Percentiles rank a stretch among this genome's conserved stretches.
phyloP scores from a whole-genome alignment of 2,888 invertebrate genomes.

The Lycia hirtaria region DNA sequence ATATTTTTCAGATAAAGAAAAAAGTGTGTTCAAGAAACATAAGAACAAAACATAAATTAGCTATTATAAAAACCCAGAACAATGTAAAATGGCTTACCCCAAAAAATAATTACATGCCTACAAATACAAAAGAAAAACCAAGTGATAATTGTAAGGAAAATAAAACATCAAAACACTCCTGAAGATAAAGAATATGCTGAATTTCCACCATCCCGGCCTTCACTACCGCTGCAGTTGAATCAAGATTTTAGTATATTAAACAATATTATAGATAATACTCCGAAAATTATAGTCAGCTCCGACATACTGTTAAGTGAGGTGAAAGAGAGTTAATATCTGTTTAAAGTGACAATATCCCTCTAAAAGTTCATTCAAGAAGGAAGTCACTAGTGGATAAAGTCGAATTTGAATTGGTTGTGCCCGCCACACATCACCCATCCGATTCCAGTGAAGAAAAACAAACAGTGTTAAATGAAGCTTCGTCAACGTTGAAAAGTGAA shows the following conservation, averaged over 20 bases:
- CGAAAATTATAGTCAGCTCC: conserved; percentile 29
- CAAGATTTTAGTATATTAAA: conserved; percentile 71
- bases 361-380: too few relatives aligned
- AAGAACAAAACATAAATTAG: conserved; percentile 95
- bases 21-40: conserved; percentile 95
- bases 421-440: too few relatives aligned
- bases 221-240: conserved; percentile 77
- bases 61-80: conserved; percentile 94
- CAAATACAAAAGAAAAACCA: conserved; percentile 55
- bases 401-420: too few relatives aligned
- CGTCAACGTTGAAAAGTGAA: too few relatives aligned
- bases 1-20: conserved; percentile 89
- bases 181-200: conserved; percentile 38
- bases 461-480: too few relatives aligned
- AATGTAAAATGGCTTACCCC: conserved; percentile 95
- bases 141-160: conserved; percentile 46
- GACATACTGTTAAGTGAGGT: too few relatives aligned
- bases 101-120: conserved; percentile 80
- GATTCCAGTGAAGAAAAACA: too few relatives aligned
- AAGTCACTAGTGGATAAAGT: too few relatives aligned
- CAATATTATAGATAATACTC: conserved; percentile 60
- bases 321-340: too few relatives aligned
- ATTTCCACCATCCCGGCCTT: conserved; percentile 83
- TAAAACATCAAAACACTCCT: conserved; percentile 40
- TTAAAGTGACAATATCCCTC: too few relatives aligned